Evolutionary conservation across 1,140 invertebrate species (phyloP).

Genomic region (Tenebrio molitor): DNA sequence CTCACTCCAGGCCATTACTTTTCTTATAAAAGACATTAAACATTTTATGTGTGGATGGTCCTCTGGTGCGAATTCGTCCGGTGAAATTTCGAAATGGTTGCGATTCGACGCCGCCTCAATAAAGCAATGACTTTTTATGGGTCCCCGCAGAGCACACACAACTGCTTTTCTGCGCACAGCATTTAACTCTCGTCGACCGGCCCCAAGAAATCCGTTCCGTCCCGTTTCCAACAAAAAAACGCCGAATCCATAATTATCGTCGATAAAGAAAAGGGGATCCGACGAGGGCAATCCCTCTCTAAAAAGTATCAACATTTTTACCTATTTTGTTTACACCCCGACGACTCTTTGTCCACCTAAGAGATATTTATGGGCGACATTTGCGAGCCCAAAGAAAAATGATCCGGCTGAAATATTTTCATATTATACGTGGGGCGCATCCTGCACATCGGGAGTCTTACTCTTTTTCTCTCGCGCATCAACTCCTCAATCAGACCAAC

Average conservation of each 20-base stretch:
- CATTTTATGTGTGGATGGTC: constrained; percentile 6
- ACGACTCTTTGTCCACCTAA: constrained; percentile 37
- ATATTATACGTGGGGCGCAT: constrained; percentile 1
- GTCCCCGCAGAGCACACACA: constrained; percentile 49
- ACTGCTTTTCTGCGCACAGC: constrained; percentile 41
- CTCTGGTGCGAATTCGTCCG: constrained; percentile 5
- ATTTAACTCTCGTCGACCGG: constrained; percentile 38
- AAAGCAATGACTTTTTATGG: constrained; percentile 56
- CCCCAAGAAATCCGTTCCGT: constrained; percentile 41
- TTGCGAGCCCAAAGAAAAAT: constrained; percentile 21
- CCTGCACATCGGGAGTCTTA: neutral
- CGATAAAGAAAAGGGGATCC: neutral
- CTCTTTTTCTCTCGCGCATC: too few relatives aligned
- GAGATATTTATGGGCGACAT: constrained; percentile 29
- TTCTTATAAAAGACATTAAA: constrained; percentile 13
- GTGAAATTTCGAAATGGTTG: constrained; percentile 41
- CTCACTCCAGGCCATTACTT: neutral
- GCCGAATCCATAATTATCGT: constrained; percentile 33
- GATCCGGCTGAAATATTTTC: constrained; percentile 26
- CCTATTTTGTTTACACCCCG: constrained; percentile 36
- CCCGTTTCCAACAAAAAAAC: constrained; percentile 30
- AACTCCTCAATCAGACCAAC: neutral
- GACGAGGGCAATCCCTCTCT: neutral
- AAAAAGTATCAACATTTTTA: constrained; percentile 30
- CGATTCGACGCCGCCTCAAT: constrained; percentile 47